Percentiles rank a stretch among this genome's conserved stretches.
Evolutionary conservation across 2,797 vertebrate species (phyloP).

Genomic region (Tauraco hartlaubi): DNA sequence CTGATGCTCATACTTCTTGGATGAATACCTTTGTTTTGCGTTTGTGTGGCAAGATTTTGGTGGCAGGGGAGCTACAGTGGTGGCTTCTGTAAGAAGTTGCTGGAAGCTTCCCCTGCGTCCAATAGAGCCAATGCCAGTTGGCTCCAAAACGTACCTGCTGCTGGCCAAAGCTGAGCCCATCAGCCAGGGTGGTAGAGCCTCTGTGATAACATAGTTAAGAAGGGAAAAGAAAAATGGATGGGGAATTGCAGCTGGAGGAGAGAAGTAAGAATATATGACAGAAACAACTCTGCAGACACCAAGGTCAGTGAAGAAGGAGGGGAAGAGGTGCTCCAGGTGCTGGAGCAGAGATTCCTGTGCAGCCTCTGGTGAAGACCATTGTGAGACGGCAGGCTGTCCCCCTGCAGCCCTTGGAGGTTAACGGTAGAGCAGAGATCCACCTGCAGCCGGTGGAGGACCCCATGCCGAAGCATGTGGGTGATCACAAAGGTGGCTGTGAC

Average conservation of each 20-base stretch:
- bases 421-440: not conserved
- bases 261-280: not conserved
- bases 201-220: not conserved
- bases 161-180: not conserved
- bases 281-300: not conserved
- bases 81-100: not conserved
- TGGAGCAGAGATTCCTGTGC: not conserved
- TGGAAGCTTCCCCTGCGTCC: not conserved
- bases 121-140: not conserved
- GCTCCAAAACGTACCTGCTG: fast-evolving
- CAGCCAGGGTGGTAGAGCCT: fast-evolving
- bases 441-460: too few relatives aligned
- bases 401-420: not conserved
- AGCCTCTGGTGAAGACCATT: not conserved
- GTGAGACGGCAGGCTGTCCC: not conserved
- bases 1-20: not conserved
- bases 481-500: not conserved
- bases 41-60: not conserved
- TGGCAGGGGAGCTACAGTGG: not conserved
- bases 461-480: not conserved
- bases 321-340: not conserved
- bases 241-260: not conserved
- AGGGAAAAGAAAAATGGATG: not conserved
- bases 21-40: not conserved
- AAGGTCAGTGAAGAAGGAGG: not conserved